A percentile compares a stretch with the other conserved stretches of the same genome.
phyloP scores from a whole-genome alignment of 2,888 invertebrate species.

The Loripinus fragilis region DNA sequence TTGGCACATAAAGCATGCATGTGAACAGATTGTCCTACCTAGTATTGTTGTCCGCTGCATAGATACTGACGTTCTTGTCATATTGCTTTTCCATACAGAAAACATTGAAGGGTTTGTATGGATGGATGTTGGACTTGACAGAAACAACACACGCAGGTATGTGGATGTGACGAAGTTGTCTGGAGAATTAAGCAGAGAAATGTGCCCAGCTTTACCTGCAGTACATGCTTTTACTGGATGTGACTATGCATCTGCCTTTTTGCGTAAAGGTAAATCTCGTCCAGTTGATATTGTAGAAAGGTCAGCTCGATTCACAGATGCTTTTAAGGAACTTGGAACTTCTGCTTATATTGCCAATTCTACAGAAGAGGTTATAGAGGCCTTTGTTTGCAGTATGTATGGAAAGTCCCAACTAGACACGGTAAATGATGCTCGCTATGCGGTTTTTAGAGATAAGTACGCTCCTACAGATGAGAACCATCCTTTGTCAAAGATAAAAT shows the following conservation, averaged over 20 bases:
- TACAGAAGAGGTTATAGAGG: conserved; percentile 1
- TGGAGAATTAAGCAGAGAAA: background rate
- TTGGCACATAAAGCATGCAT: conserved; percentile 1
- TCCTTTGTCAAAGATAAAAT: conserved; percentile 17
- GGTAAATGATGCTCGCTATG: conserved; percentile 7
- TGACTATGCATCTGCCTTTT: conserved; percentile 11
- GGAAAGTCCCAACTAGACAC: background rate
- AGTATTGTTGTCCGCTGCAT: conserved; percentile 5
- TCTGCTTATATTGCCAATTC: background rate
- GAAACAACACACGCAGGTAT: too few species aligned
- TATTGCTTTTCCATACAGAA: too few species aligned
- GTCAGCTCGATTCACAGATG: background rate
- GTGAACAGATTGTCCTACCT: background rate
- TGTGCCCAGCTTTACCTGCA: background rate
- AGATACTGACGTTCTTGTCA: background rate
- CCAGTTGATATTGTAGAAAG: too few species aligned
- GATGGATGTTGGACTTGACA: too few species aligned
- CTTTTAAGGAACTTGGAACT: conserved; percentile 6
- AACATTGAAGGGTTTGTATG: too few species aligned
- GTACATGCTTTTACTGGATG: background rate
- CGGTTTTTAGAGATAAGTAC: conserved; percentile 12
- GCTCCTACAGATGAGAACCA: background rate
- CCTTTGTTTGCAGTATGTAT: too few species aligned
- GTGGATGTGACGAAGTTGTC: too few species aligned
- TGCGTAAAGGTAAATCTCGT: conserved; percentile 20